A percentile compares a stretch with the other conserved stretches of the same genome.
Conservation (phyloP, 2,113 vertebrate species). For the Beaufortia kweichowensis region DNA sequence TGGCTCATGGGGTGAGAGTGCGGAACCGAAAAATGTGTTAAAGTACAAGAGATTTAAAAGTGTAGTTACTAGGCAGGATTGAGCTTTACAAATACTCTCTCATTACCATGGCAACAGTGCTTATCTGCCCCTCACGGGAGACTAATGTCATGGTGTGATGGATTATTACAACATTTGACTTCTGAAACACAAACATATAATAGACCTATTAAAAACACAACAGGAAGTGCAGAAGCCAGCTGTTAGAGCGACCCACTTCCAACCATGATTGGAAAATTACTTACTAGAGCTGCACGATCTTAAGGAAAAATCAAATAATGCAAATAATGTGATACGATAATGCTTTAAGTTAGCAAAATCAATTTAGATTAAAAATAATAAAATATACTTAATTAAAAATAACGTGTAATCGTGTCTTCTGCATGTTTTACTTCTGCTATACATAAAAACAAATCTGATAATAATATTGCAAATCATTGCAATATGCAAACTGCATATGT, state of each 20-base stretch:
- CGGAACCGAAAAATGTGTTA: not conserved
- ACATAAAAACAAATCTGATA: no score
- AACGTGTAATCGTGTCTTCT: no score
- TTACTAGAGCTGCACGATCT: no score
- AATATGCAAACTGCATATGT: no score
- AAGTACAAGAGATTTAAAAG: not conserved
- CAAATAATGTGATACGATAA: no score
- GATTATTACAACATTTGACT: not conserved
- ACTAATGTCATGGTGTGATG: not conserved
- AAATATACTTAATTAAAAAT: no score
- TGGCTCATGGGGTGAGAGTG: not conserved
- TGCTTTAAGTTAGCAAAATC: no score
- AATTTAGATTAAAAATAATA: no score
- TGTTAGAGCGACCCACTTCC: not conserved
- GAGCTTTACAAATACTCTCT: not conserved
- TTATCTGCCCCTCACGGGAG: not conserved
- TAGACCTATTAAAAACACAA: conserved; percentile 1
- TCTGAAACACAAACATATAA: not conserved
- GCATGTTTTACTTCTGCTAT: no score
- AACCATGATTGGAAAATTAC: no score
- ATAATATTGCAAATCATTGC: no score
- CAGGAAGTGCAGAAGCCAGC: not conserved
- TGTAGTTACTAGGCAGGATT: not conserved
- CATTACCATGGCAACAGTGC: conserved; percentile 31
- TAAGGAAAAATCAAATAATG: no score